Base-by-base conservation (phyloP, 2,113 vertebrate species). In the Cnemophilus loriae region DNA sequence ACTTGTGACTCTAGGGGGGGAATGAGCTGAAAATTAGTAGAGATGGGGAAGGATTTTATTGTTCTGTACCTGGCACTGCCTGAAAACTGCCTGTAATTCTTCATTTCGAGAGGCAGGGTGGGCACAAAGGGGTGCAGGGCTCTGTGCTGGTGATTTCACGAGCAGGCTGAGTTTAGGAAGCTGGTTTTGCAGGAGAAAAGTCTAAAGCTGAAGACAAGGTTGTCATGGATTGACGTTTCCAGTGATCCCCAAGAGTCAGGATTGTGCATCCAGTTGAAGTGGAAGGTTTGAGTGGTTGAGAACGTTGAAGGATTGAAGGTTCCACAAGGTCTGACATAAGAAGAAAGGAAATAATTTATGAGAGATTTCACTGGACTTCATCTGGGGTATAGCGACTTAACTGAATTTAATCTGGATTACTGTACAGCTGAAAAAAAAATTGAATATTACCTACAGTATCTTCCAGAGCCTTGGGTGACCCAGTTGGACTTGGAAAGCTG, bases 1-100 rank as follows among this genome's bases (percentile, higher is more conserved):
- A 59, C 26, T 42, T 7, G 0, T 32, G 42, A n/a, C 16, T 60
- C 13, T 1, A n/a, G 2, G 18, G 47, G 14, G 27, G n/a, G 9
- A 33, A 17, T 0, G 10, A 55, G 39, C 61, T 63, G 27, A 50
- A 59, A 68, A 42, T 46, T 1, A 5, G 11, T 18, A 13, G 33
- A 30, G 20, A 17, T 8, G 14, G 35, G 56, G 70, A 70, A 32
- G 3, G 67, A 12, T 52, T 76, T n/a, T 73, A 30, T 30, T 68
- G 37, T n/a, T 74, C 46, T 57, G 39, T 21, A 2, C 13, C 37
- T 57, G 42, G 23, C 39, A 42, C 30, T 63, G 42, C 37, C 59
- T 69, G 59, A 24, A 53, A 77, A 56, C 16, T 46, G 56, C 16
- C 41, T 1, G 3, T 28, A 32, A 71, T 47, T 16, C 3, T 5